Evolutionary conservation across 2,113 vertebrate species (phyloP).

Genomic region (Cnemophilus loriae): DNA sequence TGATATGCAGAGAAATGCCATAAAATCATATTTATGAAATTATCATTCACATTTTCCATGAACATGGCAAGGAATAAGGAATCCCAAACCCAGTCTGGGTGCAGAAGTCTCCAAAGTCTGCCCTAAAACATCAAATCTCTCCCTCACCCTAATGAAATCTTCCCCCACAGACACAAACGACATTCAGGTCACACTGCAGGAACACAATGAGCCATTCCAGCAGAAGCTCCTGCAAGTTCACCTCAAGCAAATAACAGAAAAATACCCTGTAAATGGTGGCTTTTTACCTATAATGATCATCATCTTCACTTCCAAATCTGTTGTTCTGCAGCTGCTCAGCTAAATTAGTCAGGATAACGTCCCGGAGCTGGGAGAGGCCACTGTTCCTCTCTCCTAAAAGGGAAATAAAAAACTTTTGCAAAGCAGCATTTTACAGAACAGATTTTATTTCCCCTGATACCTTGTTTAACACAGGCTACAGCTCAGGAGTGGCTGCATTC

Average conservation of each 20-base stretch:
- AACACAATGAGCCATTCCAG: neutral
- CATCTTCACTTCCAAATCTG: conserved; percentile 95
- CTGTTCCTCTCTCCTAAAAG: conserved; percentile 87
- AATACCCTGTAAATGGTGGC: neutral
- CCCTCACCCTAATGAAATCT: neutral
- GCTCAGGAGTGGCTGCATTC: neutral
- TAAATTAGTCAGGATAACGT: conserved; percentile 91
- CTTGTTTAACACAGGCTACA: neutral
- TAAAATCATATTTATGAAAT: neutral
- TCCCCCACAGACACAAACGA: neutral
- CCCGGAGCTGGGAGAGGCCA: conserved; percentile 90
- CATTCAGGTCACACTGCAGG: neutral
- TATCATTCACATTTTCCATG: neutral
- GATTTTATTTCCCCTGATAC: neutral
- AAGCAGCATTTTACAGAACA: neutral
- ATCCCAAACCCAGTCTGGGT: neutral
- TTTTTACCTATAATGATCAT: conserved; percentile 92
- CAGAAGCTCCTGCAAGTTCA: neutral
- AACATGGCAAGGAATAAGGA: neutral
- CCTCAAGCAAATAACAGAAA: neutral
- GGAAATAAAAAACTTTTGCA: neutral
- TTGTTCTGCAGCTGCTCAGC: conserved; percentile 96
- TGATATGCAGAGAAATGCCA: neutral
- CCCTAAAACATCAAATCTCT: neutral
- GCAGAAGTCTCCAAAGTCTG: neutral